Evolutionary conservation across 2,113 vertebrate species (phyloP), one percentile per base, ranked within the genome.

Genomic region (Sceloporus tristichus): DNA sequence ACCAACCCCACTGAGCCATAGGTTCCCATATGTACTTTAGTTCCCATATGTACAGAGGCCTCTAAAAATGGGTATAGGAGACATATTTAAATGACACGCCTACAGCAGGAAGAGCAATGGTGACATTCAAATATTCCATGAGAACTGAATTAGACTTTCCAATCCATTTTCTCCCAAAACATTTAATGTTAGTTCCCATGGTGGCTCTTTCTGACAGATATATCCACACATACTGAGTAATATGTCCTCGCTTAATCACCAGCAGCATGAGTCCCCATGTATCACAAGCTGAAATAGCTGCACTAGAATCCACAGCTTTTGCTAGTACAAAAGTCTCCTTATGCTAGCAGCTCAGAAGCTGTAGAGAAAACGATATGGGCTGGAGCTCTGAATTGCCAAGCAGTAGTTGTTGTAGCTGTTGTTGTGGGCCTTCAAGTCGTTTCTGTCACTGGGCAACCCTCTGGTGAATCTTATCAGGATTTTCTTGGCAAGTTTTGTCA

Each of bases 141-240:
- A 40, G 42, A 85, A 34, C n/a, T 84, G 29, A 38, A 74, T n/a
- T 34, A 23, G 21, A 23, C 27, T 85, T 85, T 75, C 83, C 83
- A 75, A 27, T 59, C 40, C 68, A 54, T 14, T 16, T 53, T 48
- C 82, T 85, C 23, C 70, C n/a, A 75, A 75, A n/a, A 11, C n/a
- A 73, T 59, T 18, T 23, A 74, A 9, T 23, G 19, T 40, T n/a
- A 40, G 53, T 59, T 21, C 10, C 66, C 27, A n/a, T n/a, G 27
- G 53, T 29, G 25, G 62, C 38, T 23, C 40, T 23, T n/a, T 83
- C 65, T 83, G 40, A 71, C 40, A 40, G 9, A 73, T 73, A 29
- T 21, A 73, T 29, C 56, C 53, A 10, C 53, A n/a, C 84, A 76
- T 59, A 38, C 71, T 85, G 23, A 54, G 19, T 56, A 74, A 73